phyloP scores from a whole-genome alignment of 2,797 vertebrate genomes.

The Myotis planiceps region DNA sequence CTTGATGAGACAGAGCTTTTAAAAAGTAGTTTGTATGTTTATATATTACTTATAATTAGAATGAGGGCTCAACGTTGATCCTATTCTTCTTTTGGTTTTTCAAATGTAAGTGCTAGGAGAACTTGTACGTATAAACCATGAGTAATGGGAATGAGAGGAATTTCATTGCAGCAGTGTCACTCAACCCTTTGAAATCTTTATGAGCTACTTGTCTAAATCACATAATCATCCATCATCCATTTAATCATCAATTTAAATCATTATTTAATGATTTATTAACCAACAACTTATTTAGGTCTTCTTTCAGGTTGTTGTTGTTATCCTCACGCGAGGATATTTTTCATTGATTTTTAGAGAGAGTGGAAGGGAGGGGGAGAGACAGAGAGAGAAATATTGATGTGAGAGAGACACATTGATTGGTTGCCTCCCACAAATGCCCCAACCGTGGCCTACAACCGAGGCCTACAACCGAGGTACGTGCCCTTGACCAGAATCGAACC shows the following conservation, averaged over 20 bases:
- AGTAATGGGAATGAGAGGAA: background rate
- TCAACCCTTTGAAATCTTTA: conserved; percentile 27
- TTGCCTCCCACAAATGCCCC: too few relatives aligned
- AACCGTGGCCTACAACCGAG: too few relatives aligned
- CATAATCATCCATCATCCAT: background rate
- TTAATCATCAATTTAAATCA: conserved; percentile 3
- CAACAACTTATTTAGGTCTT: background rate
- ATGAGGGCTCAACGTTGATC: background rate
- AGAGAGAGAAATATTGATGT: too few relatives aligned
- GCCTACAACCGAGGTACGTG: too few relatives aligned
- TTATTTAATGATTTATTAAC: background rate
- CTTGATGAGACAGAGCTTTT: background rate
- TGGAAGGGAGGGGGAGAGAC: too few relatives aligned
- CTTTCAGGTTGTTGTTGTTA: background rate
- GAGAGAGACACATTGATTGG: too few relatives aligned
- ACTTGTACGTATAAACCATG: background rate
- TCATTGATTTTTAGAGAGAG: too few relatives aligned
- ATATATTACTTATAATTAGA: background rate
- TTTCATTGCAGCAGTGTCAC: background rate
- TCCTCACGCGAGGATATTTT: too few relatives aligned
- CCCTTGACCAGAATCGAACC: too few relatives aligned
- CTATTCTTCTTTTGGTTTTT: background rate
- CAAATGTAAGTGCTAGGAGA: background rate
- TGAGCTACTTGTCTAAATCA: background rate
- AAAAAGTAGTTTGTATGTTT: background rate